Base-by-base conservation (phyloP, 2,113 vertebrate species). In the Formicarius rufipectus region DNA sequence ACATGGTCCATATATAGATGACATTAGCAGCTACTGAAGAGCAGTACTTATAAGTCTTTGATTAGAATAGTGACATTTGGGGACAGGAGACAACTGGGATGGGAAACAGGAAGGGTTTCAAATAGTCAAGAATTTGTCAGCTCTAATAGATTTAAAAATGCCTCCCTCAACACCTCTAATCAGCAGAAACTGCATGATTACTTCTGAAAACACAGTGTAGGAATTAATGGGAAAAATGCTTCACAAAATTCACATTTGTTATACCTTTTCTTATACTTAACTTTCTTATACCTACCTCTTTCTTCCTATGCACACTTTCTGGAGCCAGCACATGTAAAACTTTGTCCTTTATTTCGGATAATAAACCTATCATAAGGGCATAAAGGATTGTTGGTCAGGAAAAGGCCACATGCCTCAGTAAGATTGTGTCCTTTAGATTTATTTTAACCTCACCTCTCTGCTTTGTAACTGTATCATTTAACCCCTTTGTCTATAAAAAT, bases 401-500 rank as follows among this genome's bases (percentile, higher is more conserved):
- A 94, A 96, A 96, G 92, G 90, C 31, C 95, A 82, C 73, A 53
- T 71, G 71, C 66, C 49, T 94, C n/a, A 1, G 76, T 73, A 94
- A 89, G 90, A 73, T 1, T 90, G 50, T 72, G 85, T 95, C 83
- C 76, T 89, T 93, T 92, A 87, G 90, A 97, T 95, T 96, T 97
- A 95, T 96, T 90, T 94, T 94, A 95, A 60, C 66, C 58, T 97
- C 88, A 96, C 86, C 92, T 97, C 75, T 93, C 82, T 78, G 67
- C 80, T 93, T 92, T 95, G 75, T 92, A 94, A 92, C 90, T 94
- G 23, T 77, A 90, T 93, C 37, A 92, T 92, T 96, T 96, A 95
- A 96, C 88, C 60, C 49, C 73, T 89, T 94, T 95, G 88, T 92
- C 95, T 90, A 95, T 96, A 94, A 97, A 96, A 96, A 80, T 81